These are phyloP conservation scores for Aphelinus certus DNA, from an alignment of 1,140 invertebrate species.

Conservation along the genomic window DNA sequence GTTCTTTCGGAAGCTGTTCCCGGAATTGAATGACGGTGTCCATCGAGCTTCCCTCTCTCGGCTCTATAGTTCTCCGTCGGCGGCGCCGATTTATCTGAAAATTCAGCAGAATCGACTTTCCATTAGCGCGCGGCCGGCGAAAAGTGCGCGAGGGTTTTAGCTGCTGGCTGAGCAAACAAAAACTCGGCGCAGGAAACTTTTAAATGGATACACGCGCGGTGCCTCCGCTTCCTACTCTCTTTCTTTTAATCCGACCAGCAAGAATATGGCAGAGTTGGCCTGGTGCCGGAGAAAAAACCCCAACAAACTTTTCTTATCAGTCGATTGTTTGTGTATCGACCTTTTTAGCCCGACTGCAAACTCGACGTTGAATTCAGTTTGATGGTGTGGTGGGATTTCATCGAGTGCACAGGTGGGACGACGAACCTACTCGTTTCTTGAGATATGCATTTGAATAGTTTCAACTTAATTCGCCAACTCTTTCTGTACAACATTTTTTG, in stretches of 20 bases:
- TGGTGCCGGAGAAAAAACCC: no score
- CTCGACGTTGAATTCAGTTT: neutral
- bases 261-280: no score
- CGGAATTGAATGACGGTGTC: no score
- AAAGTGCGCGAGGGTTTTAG: neutral
- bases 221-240: neutral
- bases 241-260: neutral
- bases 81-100: conserved; percentile 7
- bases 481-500: no score
- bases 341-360: neutral
- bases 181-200: conserved; percentile 22
- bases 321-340: conserved; percentile 10
- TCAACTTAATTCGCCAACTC: no score
- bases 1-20: no score
- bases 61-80: no score
- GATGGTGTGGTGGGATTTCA: no score
- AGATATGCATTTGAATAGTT: no score
- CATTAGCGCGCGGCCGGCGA: neutral
- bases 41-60: no score
- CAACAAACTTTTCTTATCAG: conserved; percentile 4
- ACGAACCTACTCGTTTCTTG: no score
- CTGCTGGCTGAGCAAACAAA: neutral
- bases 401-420: no score
- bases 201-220: conserved; percentile 5
- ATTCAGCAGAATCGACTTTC: conserved; percentile 27